Conservation (phyloP, 2,113 vertebrate species). For the Oryzias curvinotus region DNA sequence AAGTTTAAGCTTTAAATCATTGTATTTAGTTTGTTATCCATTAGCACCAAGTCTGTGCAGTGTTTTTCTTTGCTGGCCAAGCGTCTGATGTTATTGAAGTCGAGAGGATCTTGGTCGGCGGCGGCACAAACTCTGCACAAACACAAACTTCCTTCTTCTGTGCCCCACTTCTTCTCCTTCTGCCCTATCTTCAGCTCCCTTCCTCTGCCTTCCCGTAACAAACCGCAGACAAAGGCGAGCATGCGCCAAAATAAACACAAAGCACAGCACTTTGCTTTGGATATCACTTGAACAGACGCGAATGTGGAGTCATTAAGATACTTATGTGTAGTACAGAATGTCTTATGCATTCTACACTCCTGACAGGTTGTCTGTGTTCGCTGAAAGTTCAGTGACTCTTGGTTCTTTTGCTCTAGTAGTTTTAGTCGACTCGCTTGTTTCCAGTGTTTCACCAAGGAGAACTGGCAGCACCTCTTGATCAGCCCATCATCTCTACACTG, state of each 20-base stretch:
- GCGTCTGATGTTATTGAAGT: constrained; percentile 31
- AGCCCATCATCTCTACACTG: constrained; percentile 46
- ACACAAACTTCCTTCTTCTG: constrained; percentile 61
- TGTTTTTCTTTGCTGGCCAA: constrained; percentile 1
- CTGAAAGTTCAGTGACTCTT: constrained; percentile 13
- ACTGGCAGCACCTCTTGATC: constrained; percentile 52
- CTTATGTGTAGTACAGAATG: no score
- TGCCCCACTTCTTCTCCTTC: constrained; percentile 20
- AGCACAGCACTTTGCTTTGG: constrained; percentile 13
- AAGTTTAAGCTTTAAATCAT: background rate
- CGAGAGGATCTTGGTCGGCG: constrained; percentile 15
- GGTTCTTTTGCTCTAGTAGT: constrained; percentile 4
- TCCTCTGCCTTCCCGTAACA: constrained; percentile 46
- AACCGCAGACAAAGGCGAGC: constrained; percentile 50
- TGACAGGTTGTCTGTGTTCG: background rate
- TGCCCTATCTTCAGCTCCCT: constrained; percentile 9
- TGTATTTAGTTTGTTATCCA: background rate
- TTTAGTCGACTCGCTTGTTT: constrained; percentile 8
- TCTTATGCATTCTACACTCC: background rate
- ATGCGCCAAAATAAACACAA: constrained; percentile 62
- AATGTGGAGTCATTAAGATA: background rate
- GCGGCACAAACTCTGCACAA: constrained; percentile 38
- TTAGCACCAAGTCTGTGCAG: background rate
- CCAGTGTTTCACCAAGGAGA: constrained; percentile 32
- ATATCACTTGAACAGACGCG: background rate